These are phyloP conservation scores for Noctua janthina DNA, from an alignment of 2,888 invertebrate species.

Conservation along the genomic window DNA sequence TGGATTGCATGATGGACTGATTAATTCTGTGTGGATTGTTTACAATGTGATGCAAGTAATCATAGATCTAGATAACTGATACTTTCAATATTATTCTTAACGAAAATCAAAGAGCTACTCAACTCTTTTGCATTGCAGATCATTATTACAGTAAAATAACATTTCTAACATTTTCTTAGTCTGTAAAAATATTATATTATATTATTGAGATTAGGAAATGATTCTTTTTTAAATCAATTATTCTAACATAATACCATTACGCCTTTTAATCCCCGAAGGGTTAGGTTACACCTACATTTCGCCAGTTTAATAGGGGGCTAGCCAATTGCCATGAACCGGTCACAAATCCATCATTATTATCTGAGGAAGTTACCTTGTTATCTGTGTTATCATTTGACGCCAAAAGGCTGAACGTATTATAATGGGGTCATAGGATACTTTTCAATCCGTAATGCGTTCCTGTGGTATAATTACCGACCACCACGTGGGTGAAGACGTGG, in stretches of 20 bases:
- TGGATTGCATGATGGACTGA: constrained; percentile 2
- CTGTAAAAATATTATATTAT: not conserved
- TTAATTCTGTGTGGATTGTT: constrained; percentile 12
- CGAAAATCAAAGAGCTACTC: not conserved
- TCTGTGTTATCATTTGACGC: not conserved
- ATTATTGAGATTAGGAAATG: not conserved
- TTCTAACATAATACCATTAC: not conserved
- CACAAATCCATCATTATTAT: too few relatives aligned
- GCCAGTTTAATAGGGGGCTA: too few relatives aligned
- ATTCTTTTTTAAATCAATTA: not conserved
- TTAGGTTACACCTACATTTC: too few relatives aligned
- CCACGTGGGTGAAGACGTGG: not conserved
- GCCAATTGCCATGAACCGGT: too few relatives aligned
- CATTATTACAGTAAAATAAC: not conserved
- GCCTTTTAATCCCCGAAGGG: too few relatives aligned
- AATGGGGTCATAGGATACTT: not conserved
- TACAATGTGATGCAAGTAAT: not conserved
- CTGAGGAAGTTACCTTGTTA: too few relatives aligned
- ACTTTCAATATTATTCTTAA: not conserved
- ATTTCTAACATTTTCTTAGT: not conserved
- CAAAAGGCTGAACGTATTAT: not conserved
- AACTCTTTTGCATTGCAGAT: not conserved
- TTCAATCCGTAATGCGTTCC: not conserved
- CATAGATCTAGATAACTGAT: too few relatives aligned
- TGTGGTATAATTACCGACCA: not conserved